Base-by-base conservation (phyloP, 2,797 vertebrate genomes). In the Martes flavigula region DNA sequence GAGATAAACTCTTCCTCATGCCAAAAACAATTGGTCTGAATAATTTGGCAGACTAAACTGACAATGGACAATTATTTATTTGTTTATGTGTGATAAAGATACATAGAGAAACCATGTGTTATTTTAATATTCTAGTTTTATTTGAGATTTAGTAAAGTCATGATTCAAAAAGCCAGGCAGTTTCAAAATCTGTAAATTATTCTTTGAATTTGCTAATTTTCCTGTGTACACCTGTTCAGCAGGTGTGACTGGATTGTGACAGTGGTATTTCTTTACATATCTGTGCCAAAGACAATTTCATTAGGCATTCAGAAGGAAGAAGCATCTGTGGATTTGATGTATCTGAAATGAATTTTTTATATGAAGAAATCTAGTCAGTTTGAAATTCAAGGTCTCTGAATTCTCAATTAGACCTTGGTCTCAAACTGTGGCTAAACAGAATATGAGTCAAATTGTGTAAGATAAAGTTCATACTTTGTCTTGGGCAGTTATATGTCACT, bases 341-440 rank as follows among this genome's bases (percentile, higher is more conserved):
- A 87, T 95, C 43, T 92, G 85, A 79, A 14, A 56, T 79, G 15
- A 83, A 86, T 51, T 91, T 91, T 90, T 87, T 79, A 56, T 91
- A 64, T 83, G 25, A 91, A 72, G 32, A 27, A 32, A 54, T 25
- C 56, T 54, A 68, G n/a, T 89, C 88, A 94, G 68, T 89, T 89
- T 82, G 40, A 94, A 97, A 95, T 35, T 43, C 30, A 96, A 64
- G 38, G n/a, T 93, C 58, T 96, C 73, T 90, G 89, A 85, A 95
- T 92, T 95, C 40, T 90, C 15, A 81, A 5, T 75, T 56, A 84
- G 46, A 83, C 20, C 1, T 90, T 75, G n/a, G 21, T 95, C 14
- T 96, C 58, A 90, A 90, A 77, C 32, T 82, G 11, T 92, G 66
- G 3, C 72, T 77, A 73, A 54, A 81, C 14, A 78, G 46, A 90